These are phyloP conservation scores for Zosterops lateralis DNA, from an alignment of 2,113 vertebrate genomes.

Conservation along the genomic window DNA sequence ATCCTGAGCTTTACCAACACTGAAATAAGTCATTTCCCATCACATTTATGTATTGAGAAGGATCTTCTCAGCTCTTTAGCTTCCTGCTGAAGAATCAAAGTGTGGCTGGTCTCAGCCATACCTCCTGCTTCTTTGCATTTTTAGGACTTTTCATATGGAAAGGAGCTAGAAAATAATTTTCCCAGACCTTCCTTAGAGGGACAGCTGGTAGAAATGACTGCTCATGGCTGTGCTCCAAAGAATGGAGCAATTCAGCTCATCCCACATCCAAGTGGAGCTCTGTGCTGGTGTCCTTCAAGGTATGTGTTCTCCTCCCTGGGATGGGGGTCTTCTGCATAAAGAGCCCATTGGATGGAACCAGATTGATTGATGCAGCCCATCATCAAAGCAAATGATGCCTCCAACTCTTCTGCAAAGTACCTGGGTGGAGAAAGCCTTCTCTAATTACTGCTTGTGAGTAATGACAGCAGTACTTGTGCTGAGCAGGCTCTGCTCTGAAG, in stretches of 20 bases:
- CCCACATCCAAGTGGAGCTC: neutral
- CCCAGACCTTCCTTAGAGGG: neutral
- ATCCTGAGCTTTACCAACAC: neutral
- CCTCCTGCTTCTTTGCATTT: neutral
- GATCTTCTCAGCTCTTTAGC: neutral
- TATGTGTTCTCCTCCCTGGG: accelerated
- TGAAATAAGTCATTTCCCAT: neutral
- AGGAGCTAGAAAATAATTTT: neutral
- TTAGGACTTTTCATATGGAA: neutral
- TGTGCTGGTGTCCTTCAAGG: neutral
- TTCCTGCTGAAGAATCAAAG: neutral
- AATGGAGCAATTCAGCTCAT: accelerated
- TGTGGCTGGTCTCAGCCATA: neutral
- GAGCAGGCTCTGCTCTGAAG: neutral
- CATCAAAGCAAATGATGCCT: neutral
- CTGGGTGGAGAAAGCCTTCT: neutral
- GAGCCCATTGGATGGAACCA: neutral
- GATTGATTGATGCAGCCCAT: neutral
- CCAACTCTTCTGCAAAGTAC: neutral
- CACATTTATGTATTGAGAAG: neutral
- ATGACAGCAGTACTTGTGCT: neutral
- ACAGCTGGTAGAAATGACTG: neutral
- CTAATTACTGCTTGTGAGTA: neutral
- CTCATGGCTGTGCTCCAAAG: neutral
- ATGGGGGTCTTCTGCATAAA: neutral